Conservation (phyloP, 2,113 vertebrate species). For the Anseranas semipalmata region DNA sequence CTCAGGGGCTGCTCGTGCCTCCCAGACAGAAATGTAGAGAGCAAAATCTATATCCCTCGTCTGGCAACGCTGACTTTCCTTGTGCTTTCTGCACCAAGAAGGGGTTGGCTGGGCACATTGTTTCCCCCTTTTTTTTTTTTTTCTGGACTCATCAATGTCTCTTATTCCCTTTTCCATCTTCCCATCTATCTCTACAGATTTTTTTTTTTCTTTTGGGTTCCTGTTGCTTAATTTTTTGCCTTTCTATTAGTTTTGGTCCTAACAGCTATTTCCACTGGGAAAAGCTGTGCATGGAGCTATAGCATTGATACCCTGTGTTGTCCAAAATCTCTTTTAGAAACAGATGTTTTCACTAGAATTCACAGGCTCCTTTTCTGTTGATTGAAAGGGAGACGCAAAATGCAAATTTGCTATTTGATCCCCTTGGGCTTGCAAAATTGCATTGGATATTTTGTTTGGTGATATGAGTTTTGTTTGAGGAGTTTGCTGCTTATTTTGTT, state of each 20-base stretch:
- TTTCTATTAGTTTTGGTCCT: conserved; percentile 20
- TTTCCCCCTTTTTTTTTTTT: background rate
- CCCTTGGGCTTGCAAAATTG: conserved; percentile 22
- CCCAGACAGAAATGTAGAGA: background rate
- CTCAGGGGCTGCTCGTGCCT: background rate
- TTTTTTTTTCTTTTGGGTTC: conserved; percentile 27
- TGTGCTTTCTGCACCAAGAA: background rate
- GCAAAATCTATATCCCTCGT: background rate
- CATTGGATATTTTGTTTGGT: conserved; percentile 38
- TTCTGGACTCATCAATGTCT: background rate
- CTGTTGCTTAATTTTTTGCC: conserved; percentile 15
- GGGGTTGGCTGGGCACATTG: background rate
- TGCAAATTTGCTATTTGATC: conserved; percentile 24
- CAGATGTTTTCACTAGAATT: background rate
- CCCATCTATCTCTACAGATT: conserved; percentile 16
- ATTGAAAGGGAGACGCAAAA: conserved; percentile 21
- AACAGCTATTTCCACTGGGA: background rate
- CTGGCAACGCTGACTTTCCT: too few relatives aligned
- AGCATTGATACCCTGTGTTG: background rate
- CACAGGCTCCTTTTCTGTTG: background rate
- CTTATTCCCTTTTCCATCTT: conserved; percentile 22
- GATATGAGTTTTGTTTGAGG: conserved; percentile 35
- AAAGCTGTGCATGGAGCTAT: background rate
- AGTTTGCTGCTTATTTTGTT: conserved; percentile 30
- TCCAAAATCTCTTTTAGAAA: background rate